Conservation (phyloP, 2,797 vertebrate species). For the Rhinophrynus dorsalis region DNA sequence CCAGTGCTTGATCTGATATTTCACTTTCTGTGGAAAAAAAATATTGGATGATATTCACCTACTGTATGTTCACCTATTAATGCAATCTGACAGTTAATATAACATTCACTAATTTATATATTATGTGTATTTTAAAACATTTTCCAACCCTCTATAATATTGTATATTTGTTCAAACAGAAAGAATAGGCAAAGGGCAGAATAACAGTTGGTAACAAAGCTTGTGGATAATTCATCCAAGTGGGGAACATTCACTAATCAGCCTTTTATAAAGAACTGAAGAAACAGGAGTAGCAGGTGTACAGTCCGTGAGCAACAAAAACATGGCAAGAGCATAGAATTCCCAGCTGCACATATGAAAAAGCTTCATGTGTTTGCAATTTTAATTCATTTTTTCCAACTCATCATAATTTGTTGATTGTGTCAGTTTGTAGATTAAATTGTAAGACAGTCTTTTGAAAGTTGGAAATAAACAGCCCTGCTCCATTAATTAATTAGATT, state of each 20-base stretch:
- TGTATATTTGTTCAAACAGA: not conserved
- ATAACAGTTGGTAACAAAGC: not conserved
- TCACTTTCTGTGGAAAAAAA: conserved; percentile 29
- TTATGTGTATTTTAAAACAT: not conserved
- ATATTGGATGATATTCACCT: not conserved
- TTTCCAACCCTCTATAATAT: not conserved
- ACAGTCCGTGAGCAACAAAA: not conserved
- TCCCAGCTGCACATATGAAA: conserved; percentile 15
- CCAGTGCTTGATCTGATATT: conserved; percentile 29
- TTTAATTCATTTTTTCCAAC: conserved; percentile 7
- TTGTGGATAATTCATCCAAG: not conserved
- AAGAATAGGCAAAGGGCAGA: conserved; percentile 6
- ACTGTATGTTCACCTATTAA: not conserved
- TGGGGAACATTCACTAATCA: conserved; percentile 7
- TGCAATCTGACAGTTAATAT: not conserved
- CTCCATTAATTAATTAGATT: conserved; percentile 46
- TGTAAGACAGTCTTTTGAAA: conserved; percentile 19
- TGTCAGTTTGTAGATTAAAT: conserved; percentile 24
- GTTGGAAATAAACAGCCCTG: conserved; percentile 33
- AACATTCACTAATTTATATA: not conserved
- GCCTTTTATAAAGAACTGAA: conserved; percentile 20
- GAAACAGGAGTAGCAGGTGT: conserved; percentile 29
- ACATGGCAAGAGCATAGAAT: not conserved
- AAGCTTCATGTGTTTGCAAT: not conserved
- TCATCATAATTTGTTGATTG: conserved; percentile 28